Evolutionary conservation across 2,797 vertebrate species (phyloP).

Genomic region (Lithobates sylvaticus): DNA sequence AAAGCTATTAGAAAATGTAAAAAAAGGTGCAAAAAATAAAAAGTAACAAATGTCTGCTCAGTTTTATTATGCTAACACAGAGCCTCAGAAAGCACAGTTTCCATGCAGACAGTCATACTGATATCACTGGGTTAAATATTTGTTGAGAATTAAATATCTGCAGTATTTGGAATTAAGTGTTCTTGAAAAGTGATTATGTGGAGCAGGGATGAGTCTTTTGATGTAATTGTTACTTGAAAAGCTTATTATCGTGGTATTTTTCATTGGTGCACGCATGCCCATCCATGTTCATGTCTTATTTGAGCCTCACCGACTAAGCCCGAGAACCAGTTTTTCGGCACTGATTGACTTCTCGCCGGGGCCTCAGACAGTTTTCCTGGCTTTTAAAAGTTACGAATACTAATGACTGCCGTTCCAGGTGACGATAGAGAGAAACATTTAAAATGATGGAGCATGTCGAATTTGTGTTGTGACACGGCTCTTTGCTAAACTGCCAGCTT

Average conservation of each 20-base stretch:
- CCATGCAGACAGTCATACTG: too few relatives aligned
- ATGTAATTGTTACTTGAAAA: constrained; percentile 19
- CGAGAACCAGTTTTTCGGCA: constrained; percentile 18
- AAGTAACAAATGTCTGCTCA: background rate
- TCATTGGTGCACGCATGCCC: constrained; percentile 33
- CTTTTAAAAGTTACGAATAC: background rate
- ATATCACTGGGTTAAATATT: background rate
- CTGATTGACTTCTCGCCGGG: background rate
- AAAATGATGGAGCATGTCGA: constrained; percentile 30
- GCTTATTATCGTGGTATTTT: constrained; percentile 34
- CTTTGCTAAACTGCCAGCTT: constrained; percentile 27
- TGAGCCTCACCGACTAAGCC: background rate
- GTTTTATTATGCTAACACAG: too few relatives aligned
- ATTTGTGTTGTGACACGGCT: constrained; percentile 40
- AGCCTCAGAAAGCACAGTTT: too few relatives aligned
- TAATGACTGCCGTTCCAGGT: constrained; percentile 38
- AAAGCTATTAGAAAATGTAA: too few relatives aligned
- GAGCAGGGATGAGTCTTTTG: constrained; percentile 7
- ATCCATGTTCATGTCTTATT: constrained; percentile 10
- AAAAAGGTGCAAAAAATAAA: background rate
- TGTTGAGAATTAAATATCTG: background rate
- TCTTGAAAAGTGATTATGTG: background rate
- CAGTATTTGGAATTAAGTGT: background rate
- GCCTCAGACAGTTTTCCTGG: background rate
- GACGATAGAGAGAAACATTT: constrained; percentile 13